Percentiles rank a stretch among this genome's conserved stretches.
phyloP scores from a whole-genome alignment of 1,140 invertebrate species.

The Elysia chlorotica region DNA sequence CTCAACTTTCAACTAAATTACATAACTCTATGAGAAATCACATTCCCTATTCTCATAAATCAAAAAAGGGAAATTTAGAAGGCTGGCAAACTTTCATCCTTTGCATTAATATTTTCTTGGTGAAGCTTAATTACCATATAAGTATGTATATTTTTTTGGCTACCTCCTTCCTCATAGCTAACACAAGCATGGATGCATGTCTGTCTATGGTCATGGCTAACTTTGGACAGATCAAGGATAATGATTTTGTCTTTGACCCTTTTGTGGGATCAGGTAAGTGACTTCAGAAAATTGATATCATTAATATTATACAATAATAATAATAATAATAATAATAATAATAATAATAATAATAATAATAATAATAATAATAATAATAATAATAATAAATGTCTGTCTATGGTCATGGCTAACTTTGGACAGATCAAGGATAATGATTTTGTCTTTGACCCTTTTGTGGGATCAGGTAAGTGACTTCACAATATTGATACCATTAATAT shows the following conservation, averaged over 20 bases:
- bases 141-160: neutral
- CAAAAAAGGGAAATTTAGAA: no score
- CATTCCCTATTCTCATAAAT: no score
- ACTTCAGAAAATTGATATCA: no score
- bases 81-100: constrained; percentile 85
- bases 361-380: no score
- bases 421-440: constrained; percentile 75
- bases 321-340: no score
- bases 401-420: constrained; percentile 94
- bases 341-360: no score
- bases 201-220: constrained; percentile 93
- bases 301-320: no score
- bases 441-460: constrained; percentile 93
- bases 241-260: constrained; percentile 86
- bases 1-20: no score
- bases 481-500: no score
- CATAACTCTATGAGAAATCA: no score
- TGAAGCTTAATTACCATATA: constrained; percentile 77
- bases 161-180: constrained; percentile 63
- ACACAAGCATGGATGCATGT: constrained; percentile 96
- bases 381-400: constrained; percentile 83
- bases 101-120: constrained; percentile 88
- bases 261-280: constrained; percentile 88
- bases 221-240: constrained; percentile 77
- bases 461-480: constrained; percentile 79